Conservation (phyloP, 2,888 invertebrate genomes). For the Caenorhabditis plicata region DNA sequence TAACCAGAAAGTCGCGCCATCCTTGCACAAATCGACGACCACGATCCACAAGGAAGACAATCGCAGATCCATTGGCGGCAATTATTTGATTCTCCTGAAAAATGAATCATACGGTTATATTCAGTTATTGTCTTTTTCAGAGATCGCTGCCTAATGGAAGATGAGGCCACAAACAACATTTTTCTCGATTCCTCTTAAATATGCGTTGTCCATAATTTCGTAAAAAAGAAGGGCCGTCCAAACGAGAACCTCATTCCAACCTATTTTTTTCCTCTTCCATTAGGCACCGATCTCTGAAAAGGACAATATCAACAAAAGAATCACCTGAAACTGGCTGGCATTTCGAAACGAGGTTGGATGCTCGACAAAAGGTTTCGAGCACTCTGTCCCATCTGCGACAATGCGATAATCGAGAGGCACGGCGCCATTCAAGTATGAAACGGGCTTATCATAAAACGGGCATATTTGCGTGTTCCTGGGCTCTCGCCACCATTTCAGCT, state of each 20-base stretch:
- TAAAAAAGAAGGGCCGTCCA: too few species aligned
- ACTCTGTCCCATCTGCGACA: conserved; percentile 25
- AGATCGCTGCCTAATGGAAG: too few species aligned
- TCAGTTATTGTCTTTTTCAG: too few species aligned
- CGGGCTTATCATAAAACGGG: conserved; percentile 3
- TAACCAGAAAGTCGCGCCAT: conserved; percentile 46
- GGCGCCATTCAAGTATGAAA: not conserved
- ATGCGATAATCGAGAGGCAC: conserved; percentile 43
- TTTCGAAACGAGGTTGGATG: conserved; percentile 14
- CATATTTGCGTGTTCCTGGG: conserved; percentile 13
- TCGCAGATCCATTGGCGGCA: conserved; percentile 13
- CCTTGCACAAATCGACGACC: conserved; percentile 27
- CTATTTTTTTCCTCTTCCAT: too few species aligned
- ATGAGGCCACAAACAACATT: too few species aligned
- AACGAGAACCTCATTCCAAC: too few species aligned
- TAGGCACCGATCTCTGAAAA: too few species aligned
- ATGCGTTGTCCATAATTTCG: too few species aligned
- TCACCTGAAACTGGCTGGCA: conserved; percentile 33
- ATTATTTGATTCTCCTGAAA: conserved; percentile 29
- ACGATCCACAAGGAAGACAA: conserved; percentile 30
- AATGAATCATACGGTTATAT: not conserved
- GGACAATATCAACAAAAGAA: conserved; percentile 1
- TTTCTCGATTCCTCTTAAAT: too few species aligned
- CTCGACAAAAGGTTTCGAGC: conserved; percentile 17
- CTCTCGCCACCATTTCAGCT: conserved; percentile 13